phyloP scores from a whole-genome alignment of 2,113 vertebrate species.

The Thymallus thymallus region DNA sequence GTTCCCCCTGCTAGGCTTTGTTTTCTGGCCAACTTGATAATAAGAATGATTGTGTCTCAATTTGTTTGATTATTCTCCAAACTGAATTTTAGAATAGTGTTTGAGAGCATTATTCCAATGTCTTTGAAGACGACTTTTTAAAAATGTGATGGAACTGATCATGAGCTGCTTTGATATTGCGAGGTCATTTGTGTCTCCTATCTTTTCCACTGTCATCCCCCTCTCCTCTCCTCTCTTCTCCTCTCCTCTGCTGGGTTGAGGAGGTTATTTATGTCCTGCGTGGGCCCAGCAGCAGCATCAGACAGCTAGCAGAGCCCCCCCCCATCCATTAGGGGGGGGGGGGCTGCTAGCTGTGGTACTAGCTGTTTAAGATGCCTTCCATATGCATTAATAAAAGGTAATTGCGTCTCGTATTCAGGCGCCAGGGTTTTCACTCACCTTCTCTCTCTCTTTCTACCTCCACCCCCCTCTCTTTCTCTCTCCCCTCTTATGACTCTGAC shows the following conservation, averaged over 20 bases:
- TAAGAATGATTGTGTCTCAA: conserved; percentile 10
- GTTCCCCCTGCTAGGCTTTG: not conserved
- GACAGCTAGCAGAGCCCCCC: conserved; percentile 33
- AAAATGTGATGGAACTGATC: too few species aligned
- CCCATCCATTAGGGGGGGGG: conserved; percentile 55
- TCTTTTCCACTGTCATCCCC: not conserved
- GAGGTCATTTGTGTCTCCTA: not conserved
- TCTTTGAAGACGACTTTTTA: not conserved
- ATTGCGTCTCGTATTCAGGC: conserved; percentile 54
- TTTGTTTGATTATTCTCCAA: conserved; percentile 12
- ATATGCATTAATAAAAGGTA: conserved; percentile 62
- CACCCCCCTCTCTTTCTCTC: not conserved
- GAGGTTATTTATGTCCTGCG: conserved; percentile 66
- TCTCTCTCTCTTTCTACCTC: conserved; percentile 2
- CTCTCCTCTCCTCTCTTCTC: conserved; percentile 1
- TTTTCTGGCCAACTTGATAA: not conserved
- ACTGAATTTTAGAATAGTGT: not conserved
- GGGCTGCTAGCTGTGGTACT: conserved; percentile 27
- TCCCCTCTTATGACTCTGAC: conserved; percentile 49
- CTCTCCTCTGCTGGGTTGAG: conserved; percentile 32
- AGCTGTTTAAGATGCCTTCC: conserved; percentile 51
- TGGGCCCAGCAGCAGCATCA: conserved; percentile 51
- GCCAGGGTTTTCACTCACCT: conserved; percentile 25
- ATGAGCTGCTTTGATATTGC: too few species aligned
- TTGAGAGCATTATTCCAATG: not conserved